Percentiles rank a stretch among this genome's conserved stretches.
Evolutionary conservation across 2,797 vertebrate species (phyloP).

Genomic region (Hippocampus kuda): DNA sequence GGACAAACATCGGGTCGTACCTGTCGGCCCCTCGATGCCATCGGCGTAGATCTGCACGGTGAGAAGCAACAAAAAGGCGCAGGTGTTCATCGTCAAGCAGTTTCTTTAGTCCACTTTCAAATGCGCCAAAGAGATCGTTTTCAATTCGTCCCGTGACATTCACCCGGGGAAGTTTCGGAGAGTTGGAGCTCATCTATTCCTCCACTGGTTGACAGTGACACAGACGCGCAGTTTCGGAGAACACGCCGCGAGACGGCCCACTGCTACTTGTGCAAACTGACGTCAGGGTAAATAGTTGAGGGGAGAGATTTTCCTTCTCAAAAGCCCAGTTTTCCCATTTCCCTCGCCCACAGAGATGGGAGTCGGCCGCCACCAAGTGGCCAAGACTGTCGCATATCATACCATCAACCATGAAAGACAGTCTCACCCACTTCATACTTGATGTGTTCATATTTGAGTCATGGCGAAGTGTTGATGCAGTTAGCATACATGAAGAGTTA

Average conservation of each 20-base stretch:
- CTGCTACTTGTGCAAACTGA: constrained; percentile 67
- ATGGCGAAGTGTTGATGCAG: too few species aligned
- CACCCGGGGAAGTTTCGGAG: constrained; percentile 31
- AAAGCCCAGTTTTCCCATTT: constrained; percentile 41
- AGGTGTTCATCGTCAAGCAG: constrained; percentile 68
- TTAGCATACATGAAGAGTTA: too few species aligned
- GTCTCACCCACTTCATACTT: too few species aligned
- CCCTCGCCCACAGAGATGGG: constrained; percentile 35
- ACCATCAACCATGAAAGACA: not conserved
- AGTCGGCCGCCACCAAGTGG: constrained; percentile 64
- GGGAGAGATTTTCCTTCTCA: constrained; percentile 55
- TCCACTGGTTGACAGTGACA: constrained; percentile 42
- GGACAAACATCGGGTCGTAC: constrained; percentile 45
- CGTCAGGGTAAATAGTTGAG: constrained; percentile 74
- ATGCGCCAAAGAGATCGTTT: constrained; percentile 53
- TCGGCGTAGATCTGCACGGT: constrained; percentile 72
- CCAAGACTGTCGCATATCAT: not conserved
- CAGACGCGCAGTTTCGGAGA: constrained; percentile 35
- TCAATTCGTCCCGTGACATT: constrained; percentile 52
- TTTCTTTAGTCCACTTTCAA: constrained; percentile 67
- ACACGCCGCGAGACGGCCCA: constrained; percentile 54
- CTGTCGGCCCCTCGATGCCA: constrained; percentile 75
- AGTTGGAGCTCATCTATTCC: constrained; percentile 53
- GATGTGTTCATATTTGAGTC: not conserved
- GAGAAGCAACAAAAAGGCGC: constrained; percentile 69